Base-by-base conservation (phyloP, 2,888 invertebrate genomes). In the Ophioninae sp. region DNA sequence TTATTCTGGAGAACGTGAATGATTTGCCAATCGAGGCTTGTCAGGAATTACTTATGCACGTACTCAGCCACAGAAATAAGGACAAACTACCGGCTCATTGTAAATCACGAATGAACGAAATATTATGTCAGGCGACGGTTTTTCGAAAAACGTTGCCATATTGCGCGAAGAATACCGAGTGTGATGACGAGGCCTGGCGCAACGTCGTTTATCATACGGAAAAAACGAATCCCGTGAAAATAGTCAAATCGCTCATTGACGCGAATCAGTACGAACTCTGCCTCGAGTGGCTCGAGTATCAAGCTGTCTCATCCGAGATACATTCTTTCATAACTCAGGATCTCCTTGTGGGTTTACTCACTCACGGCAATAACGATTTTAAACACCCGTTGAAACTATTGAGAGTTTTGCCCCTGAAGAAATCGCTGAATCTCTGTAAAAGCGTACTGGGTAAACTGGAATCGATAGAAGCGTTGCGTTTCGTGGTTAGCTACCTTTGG, bases 261-360 rank as follows among this genome's bases (percentile, higher is more conserved):
- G 94, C 94, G 72, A 94, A 95, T 79, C 93, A 95, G 94, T 94
- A 95, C 85, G 94, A 95, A 87, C 89, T 96, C 1, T 95, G 96
- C 86, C 93, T 96, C 68, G 95, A 96, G 83, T 97, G 96, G 95
- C 94, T 96, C 10, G 94, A 95, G 68, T 94, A 95, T 10, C 95
- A 96, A 85, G 93, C 94, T 23, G 94, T 95, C 20, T 94, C 94
- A 0, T 93, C 94, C 65, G 93, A 94, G 85, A 94, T 95, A 90
- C 94, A 95, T 85, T 93, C 94, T 89, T 88, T 94, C 85, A 93
- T 95, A 76, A 93, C 94, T 0, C 93, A 93, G 87, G 94, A 93
- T 92, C 94, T 94, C 3, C 90, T 96, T 20, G 92, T 94, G 0
- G 94, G 94, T 79, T 90, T 95, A 44, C 94, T 96, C 84, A 94